These are phyloP conservation scores for Drosophila infuscata DNA, from an alignment of 2,888 invertebrate genomes.

Conservation along the genomic window DNA sequence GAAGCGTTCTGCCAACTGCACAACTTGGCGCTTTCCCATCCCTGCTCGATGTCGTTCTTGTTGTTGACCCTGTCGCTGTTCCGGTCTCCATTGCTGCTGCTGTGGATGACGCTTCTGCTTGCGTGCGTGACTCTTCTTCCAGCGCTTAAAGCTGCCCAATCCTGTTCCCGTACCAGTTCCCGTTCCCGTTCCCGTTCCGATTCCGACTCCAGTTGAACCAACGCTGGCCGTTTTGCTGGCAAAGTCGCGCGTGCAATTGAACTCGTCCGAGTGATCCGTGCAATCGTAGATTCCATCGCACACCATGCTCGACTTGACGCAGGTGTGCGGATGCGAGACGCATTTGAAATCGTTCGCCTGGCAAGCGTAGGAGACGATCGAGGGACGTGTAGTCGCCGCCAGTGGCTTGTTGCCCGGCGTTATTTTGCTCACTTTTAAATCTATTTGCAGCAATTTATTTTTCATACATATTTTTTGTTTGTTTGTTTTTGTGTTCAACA, in stretches of 20 bases:
- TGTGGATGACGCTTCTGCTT: conserved; percentile 15
- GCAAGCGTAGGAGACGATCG: conserved; percentile 69
- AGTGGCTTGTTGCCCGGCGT: conserved; percentile 59
- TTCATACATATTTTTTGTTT: conserved; percentile 16
- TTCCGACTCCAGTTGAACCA: conserved; percentile 2
- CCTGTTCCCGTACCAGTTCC: not conserved
- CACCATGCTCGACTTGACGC: conserved; percentile 82
- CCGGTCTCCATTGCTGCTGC: conserved; percentile 9
- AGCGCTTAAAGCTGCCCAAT: conserved; percentile 72
- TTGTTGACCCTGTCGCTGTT: conserved; percentile 7
- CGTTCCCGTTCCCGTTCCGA: not conserved
- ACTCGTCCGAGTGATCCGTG: conserved; percentile 88
- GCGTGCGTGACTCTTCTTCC: conserved; percentile 78
- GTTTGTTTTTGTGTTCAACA: conserved; percentile 5
- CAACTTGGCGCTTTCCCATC: conserved; percentile 39
- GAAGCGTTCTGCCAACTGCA: conserved; percentile 53
- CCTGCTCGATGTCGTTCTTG: conserved; percentile 3
- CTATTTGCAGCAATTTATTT: conserved; percentile 53
- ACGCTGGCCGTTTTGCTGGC: conserved; percentile 24
- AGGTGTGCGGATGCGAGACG: conserved; percentile 84
- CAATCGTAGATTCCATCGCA: conserved; percentile 87
- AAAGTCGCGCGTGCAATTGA: conserved; percentile 85
- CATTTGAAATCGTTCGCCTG: conserved; percentile 84
- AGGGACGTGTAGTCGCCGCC: conserved; percentile 45
- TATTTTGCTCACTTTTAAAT: conserved; percentile 74